Percentiles rank a stretch among this genome's conserved stretches.
phyloP scores from a whole-genome alignment of 2,888 invertebrate species.

The Eustalomyia histrio region DNA sequence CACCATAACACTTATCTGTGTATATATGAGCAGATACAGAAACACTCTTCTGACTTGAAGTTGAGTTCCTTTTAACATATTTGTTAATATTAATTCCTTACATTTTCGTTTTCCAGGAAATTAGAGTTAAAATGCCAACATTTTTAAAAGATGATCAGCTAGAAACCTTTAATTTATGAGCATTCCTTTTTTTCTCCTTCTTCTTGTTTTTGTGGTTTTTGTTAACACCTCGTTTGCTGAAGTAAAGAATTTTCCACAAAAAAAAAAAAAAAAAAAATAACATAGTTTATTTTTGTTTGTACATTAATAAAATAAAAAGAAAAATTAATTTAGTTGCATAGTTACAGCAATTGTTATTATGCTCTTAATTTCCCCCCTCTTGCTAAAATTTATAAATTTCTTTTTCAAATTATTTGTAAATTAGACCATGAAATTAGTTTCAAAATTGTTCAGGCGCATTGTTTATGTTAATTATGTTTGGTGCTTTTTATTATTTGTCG shows the following conservation, averaged over 20 bases:
- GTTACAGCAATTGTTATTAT: constrained; percentile 3
- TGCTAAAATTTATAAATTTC: constrained; percentile 27
- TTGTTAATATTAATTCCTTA: constrained; percentile 21
- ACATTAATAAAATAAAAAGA: neutral
- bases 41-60: neutral
- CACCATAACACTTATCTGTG: neutral
- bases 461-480: constrained; percentile 44
- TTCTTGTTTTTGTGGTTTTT: neutral
- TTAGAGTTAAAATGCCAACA: constrained; percentile 35
- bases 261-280: neutral
- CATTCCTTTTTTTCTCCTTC: neutral
- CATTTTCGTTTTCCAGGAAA: constrained; percentile 27
- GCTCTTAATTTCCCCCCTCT: neutral
- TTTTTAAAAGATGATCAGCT: constrained; percentile 26
- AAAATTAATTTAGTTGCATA: neutral
- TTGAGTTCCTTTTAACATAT: neutral
- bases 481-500: constrained; percentile 8
- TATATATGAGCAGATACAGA: neutral
- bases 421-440: constrained; percentile 58
- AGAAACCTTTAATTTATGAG: constrained; percentile 32
- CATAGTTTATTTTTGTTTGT: neutral
- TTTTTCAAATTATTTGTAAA: constrained; percentile 38
- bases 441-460: constrained; percentile 45
- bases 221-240: constrained; percentile 21
- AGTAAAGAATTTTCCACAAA: neutral